phyloP scores from a whole-genome alignment of 1,140 invertebrate genomes.

The Trachelipus rathkii region DNA sequence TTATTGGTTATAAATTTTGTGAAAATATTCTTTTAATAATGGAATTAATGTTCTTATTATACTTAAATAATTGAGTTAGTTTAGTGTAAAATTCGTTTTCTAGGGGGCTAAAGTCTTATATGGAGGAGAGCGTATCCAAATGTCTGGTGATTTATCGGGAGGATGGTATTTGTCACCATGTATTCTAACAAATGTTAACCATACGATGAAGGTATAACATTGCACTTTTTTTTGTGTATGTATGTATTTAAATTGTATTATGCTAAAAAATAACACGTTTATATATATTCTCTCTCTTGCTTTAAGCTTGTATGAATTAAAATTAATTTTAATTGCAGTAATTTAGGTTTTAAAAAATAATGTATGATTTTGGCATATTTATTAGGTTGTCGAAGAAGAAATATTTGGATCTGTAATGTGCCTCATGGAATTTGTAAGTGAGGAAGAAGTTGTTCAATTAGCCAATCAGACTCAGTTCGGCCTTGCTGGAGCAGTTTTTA shows the following conservation, averaged over 20 bases:
- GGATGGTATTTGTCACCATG: slow-evolving; percentile 61
- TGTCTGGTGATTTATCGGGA: slow-evolving; percentile 49
- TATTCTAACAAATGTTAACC: slow-evolving; percentile 57
- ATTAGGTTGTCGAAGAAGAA: slow-evolving; percentile 55
- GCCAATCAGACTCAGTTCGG: slow-evolving; percentile 58
- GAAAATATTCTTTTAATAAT: background rate
- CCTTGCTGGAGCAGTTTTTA: slow-evolving; percentile 53
- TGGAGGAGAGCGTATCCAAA: slow-evolving; percentile 56
- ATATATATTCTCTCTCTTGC: too few relatives aligned
- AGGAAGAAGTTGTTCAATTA: slow-evolving; percentile 56
- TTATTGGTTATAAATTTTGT: background rate
- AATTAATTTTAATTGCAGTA: too few relatives aligned
- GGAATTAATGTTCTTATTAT: background rate
- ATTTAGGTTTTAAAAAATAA: too few relatives aligned
- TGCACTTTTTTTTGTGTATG: background rate
- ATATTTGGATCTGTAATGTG: slow-evolving; percentile 58
- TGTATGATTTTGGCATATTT: background rate
- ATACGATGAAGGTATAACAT: slow-evolving; percentile 52
- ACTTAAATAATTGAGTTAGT: background rate
- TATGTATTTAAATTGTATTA: too few relatives aligned
- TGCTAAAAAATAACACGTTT: too few relatives aligned
- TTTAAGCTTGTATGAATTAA: too few relatives aligned
- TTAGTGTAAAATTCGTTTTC: slow-evolving; percentile 7
- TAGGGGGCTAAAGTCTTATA: slow-evolving; percentile 56
- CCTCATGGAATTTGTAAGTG: slow-evolving; percentile 55